Percentiles rank a stretch among this genome's conserved stretches.
Conservation (phyloP, 2,888 invertebrate genomes). For the Leucophenga montana region DNA sequence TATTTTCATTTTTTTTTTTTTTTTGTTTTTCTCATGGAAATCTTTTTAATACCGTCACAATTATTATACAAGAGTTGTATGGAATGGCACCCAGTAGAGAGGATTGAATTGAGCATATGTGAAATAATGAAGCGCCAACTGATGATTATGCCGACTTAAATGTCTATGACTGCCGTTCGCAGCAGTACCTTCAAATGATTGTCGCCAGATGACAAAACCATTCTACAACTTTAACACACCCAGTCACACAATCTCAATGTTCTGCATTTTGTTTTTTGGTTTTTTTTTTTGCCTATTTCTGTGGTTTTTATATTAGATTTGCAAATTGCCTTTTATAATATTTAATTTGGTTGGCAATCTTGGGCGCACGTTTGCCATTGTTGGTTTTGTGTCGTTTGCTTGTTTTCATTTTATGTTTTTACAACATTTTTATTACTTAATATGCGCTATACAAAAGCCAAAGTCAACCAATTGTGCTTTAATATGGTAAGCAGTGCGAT, state of each 20-base stretch:
- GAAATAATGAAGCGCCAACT: constrained; percentile 47
- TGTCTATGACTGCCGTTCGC: constrained; percentile 47
- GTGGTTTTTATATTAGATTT: constrained; percentile 59
- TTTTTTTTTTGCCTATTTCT: constrained; percentile 45
- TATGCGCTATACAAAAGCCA: constrained; percentile 37
- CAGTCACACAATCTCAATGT: neutral
- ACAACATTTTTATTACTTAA: constrained; percentile 62
- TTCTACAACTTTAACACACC: neutral
- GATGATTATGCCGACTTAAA: constrained; percentile 42
- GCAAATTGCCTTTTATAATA: constrained; percentile 63
- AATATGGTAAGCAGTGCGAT: constrained; percentile 9
- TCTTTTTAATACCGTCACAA: constrained; percentile 57
- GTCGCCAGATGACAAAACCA: no score
- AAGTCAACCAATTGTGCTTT: constrained; percentile 44
- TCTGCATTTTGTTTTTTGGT: constrained; percentile 15
- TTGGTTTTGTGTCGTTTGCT: constrained; percentile 34
- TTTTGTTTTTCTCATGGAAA: constrained; percentile 39
- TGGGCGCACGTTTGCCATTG: neutral
- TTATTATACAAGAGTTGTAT: constrained; percentile 36
- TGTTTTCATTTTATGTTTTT: constrained; percentile 59
- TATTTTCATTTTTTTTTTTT: no score
- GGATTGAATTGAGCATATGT: constrained; percentile 27
- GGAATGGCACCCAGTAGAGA: no score
- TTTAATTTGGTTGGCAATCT: constrained; percentile 49
- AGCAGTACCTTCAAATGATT: no score